phyloP scores from a whole-genome alignment of 2,888 invertebrate genomes.

The Apodemia zela region DNA sequence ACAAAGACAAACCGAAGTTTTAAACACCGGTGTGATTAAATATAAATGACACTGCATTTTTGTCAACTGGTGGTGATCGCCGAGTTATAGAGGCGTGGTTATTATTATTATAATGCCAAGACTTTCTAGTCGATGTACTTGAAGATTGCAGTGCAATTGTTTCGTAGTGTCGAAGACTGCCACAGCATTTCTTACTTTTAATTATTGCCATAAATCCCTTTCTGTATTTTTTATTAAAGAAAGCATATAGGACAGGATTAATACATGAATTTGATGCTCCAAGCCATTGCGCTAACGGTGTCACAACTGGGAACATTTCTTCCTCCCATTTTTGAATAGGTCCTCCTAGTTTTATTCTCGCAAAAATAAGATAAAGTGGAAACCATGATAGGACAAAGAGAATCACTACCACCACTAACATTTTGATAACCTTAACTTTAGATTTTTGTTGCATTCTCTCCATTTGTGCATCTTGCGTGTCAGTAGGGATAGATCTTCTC shows the following conservation, averaged over 20 bases:
- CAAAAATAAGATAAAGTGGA: constrained; percentile 93
- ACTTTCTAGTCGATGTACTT: constrained; percentile 91
- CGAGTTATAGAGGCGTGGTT: constrained; percentile 81
- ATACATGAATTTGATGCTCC: constrained; percentile 97
- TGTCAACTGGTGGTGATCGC: constrained; percentile 73
- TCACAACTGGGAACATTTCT: constrained; percentile 88
- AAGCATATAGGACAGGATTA: constrained; percentile 96
- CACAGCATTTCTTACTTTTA: constrained; percentile 92
- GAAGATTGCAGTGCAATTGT: constrained; percentile 92
- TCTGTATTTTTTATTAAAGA: constrained; percentile 96
- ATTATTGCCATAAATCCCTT: constrained; percentile 94
- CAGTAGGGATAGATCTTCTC: constrained; percentile 92
- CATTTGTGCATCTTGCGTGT: constrained; percentile 94
- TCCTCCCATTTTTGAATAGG: constrained; percentile 88
- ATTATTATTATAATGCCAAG: constrained; percentile 89
- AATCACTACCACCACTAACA: constrained; percentile 95
- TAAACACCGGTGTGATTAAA: constrained; percentile 89
- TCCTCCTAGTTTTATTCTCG: constrained; percentile 91
- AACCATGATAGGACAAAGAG: constrained; percentile 96
- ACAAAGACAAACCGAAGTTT: constrained; percentile 32
- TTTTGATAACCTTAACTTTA: constrained; percentile 96
- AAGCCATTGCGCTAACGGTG: constrained; percentile 95
- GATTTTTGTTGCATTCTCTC: constrained; percentile 96
- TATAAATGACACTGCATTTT: constrained; percentile 77
- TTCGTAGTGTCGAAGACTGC: constrained; percentile 91